Base-by-base conservation (phyloP, 2,888 invertebrate species). In the Cartodere bifasciata region DNA sequence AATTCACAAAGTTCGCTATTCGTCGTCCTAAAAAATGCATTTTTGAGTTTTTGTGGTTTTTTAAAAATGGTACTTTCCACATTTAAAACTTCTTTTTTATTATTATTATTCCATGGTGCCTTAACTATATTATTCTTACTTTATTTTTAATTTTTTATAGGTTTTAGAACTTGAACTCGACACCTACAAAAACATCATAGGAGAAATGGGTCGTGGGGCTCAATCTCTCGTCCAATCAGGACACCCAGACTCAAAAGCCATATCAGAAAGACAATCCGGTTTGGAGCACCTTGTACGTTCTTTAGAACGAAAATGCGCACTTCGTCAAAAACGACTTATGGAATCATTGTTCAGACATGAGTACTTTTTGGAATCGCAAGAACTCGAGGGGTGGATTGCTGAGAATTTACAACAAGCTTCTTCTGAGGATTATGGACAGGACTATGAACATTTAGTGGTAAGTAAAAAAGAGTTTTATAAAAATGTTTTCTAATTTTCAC, bases 381-480 rank as follows among this genome's bases (percentile, higher is more conserved):
- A 92, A 50, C 66, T 94, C 22, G 88, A 90, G 52, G 73, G 78
- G 47, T 94, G 92, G 91, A 87, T 95, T 29, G 76, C 79, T 39
- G 91, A 92, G 46, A 87, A 92, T 54, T 75, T 84, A 50, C 81
- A 85, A 29, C 78, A 81, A 0, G 91, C 92, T 2, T 79, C 81
- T 28, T 85, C 84, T 32, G 91, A 92, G 49, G 94, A 94, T 55
- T 92, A 87, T 49, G 94, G 94, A 0, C 86, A 86, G 55, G 94
- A 95, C 57, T 92, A 83, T 49, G 90, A 91, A 48, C 91, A 91
- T 62, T 60, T 91, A 29, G 55, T 85, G 62, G 77, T 85, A 46
- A 52, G 52, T 43, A 29, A 16, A 13, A 13, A 28, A 16, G 28
- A 28, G 9, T 5, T 26, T 14, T 31, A 3, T 16, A 2, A 13